Evolutionary conservation across 23 tunicate genomes (phyloP).

Genomic region (Phallusia fumigata): DNA sequence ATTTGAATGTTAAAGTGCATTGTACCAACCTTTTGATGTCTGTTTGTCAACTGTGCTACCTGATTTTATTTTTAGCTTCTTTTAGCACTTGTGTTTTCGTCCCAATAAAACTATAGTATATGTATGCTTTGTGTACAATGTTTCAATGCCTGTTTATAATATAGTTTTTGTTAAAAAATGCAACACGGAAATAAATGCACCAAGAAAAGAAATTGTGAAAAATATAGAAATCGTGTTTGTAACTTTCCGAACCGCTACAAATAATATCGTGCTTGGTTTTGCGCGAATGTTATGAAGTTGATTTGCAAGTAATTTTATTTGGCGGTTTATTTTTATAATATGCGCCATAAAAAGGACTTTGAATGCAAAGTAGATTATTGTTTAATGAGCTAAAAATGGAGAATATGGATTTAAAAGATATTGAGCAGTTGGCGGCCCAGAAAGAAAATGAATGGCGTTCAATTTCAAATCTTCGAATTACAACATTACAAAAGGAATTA

Average conservation of each 20-base stretch:
- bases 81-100: too few species aligned
- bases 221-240: neutral
- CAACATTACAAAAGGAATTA: constrained; percentile 48
- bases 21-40: too few species aligned
- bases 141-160: too few species aligned
- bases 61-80: too few species aligned
- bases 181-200: too few species aligned
- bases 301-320: neutral
- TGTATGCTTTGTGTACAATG: too few species aligned
- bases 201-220: neutral
- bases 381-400: neutral
- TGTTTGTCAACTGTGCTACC: too few species aligned
- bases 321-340: neutral
- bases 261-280: neutral
- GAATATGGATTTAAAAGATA: constrained; percentile 49
- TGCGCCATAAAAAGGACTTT: too few species aligned
- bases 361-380: too few species aligned
- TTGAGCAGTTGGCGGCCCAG: constrained; percentile 41
- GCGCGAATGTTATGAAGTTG: neutral
- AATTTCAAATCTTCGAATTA: constrained; percentile 48
- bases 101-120: too few species aligned
- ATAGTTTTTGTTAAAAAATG: too few species aligned
- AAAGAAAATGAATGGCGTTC: constrained; percentile 76
- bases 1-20: too few species aligned
- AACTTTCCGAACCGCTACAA: neutral